These are phyloP conservation scores for Ephialtes manifestator DNA, from an alignment of 2,888 invertebrate species.

Conservation along the genomic window DNA sequence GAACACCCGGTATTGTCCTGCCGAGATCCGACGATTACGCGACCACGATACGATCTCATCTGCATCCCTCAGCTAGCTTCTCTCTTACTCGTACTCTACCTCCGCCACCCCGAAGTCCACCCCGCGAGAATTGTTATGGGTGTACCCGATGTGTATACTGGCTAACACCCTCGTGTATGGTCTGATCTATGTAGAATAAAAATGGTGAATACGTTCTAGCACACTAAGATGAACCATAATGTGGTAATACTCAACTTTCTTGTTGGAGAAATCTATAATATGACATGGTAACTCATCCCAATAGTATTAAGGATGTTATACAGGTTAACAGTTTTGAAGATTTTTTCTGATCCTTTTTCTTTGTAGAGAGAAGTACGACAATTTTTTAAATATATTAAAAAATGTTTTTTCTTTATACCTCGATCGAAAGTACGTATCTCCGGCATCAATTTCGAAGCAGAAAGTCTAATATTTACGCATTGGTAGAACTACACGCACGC, in stretches of 20 bases:
- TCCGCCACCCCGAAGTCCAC: constrained; percentile 28
- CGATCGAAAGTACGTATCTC: too few species aligned
- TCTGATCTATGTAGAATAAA: not conserved
- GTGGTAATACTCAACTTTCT: not conserved
- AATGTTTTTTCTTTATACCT: too few species aligned
- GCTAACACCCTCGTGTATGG: not conserved
- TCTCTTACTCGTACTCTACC: constrained; percentile 56
- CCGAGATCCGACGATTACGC: constrained; percentile 84
- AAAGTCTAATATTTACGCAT: too few species aligned
- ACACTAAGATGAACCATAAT: not conserved
- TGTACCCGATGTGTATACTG: constrained; percentile 23
- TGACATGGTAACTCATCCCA: not conserved
- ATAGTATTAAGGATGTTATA: too few species aligned
- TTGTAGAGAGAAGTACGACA: too few species aligned
- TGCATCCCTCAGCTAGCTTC: constrained; percentile 80
- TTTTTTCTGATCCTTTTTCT: too few species aligned
- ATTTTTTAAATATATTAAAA: too few species aligned
- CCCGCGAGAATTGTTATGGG: constrained; percentile 22
- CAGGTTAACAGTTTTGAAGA: too few species aligned
- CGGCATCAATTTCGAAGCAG: too few species aligned
- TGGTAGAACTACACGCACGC: too few species aligned
- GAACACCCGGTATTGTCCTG: constrained; percentile 84
- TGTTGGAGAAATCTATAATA: not conserved
- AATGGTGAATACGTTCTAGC: constrained; percentile 2
- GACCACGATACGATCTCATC: constrained; percentile 84